Base-by-base conservation (phyloP, 1,140 invertebrate species). In the Caerostris darwini region DNA sequence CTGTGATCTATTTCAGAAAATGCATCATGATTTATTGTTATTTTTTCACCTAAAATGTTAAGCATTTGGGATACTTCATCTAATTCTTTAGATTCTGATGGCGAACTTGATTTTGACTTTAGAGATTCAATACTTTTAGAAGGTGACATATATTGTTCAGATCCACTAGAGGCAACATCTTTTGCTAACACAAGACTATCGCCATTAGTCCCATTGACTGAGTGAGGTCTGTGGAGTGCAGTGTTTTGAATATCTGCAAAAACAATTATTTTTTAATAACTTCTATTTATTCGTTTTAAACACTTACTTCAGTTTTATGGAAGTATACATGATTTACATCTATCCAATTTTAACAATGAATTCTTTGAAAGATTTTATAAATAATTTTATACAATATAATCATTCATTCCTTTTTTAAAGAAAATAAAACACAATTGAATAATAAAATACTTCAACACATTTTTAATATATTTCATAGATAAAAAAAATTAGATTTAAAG, bases 1-100 rank as follows among this genome's bases (percentile, higher is more conserved):
- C 95, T 95, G 90, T 96, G 95, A 94, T 96, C 95, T 17, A 96
- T 93, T 53, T 95, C 94, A 19, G 94, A 94, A 85, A 95, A 96
- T 71, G 95, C 94, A 58, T 95, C 95, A 88, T 95, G 90, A 59
- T 87, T 93, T 64, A 94, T 61, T 14, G 34, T 81, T n/a, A 19
- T 81, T 88, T 58, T 92, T 19, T 92, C 91, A 14, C 59, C 77
- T 17, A 82, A 90, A 58, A 90, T 64, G 17, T 87, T 58, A 19
- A 89, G 67, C 50, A 85, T 54, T 19, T 64, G 67, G 17, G 50
- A 50, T 10, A 19, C 57, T 54, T 86, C 85, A 61, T 94, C 81
- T 3, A 83, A n/a, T 85, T 94, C 88, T 56, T 53, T 77, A 53
- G 19, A 12, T 67, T 90, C 58, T n/a, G 7, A 8, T 53, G 17